Evolutionary conservation across 1,140 invertebrate genomes (phyloP), one percentile per base, ranked within the genome.

Genomic region (Drosophila azteca): DNA sequence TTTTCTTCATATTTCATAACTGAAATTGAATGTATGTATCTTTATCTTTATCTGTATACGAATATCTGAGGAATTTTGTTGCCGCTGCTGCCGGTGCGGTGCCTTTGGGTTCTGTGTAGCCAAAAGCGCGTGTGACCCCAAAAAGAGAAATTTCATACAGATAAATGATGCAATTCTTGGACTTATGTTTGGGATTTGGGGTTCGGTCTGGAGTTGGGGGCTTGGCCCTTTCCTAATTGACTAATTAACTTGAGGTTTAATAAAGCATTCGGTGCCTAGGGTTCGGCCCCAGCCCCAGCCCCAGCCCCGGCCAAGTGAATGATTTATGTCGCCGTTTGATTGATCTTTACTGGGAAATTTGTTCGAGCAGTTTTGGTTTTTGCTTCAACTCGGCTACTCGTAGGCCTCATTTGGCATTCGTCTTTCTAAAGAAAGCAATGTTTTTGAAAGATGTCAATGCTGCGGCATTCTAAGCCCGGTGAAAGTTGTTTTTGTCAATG

Each of bases 401-500:
- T 79, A 76, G 77, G 64, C 79, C 68, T 70, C 44, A 54, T 49
- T 49, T 72, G 39, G 69, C 53, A 69, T 53, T 79, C 69, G 52
- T 64, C 61, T 69, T 67, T 57, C 58, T 54, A 77, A 70, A 81
- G 62, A 87, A 80, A 84, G 59, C 65, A 71, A 77, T 73, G 69
- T 77, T 77, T 75, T 70, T 70, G 76, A 69, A 65, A 69, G 43
- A 35, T 15, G 13, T 57, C 45, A 65, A 29, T 66, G 62, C 60
- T 20, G 45, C 48, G 55, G 51, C 75, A 77, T 85, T 90, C 74
- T 88, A 66, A 82, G 73, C 75, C 20, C 61, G 84, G 89, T 85
- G 89, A 90, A 90, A 90, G 89, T 89, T 67, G 89, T 90, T 88
- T 69, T 82, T 90, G 67, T 83, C 88, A 77, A 85, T 74, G 74